Conservation (phyloP, 2,113 vertebrate species). For the Zapornia atra region DNA sequence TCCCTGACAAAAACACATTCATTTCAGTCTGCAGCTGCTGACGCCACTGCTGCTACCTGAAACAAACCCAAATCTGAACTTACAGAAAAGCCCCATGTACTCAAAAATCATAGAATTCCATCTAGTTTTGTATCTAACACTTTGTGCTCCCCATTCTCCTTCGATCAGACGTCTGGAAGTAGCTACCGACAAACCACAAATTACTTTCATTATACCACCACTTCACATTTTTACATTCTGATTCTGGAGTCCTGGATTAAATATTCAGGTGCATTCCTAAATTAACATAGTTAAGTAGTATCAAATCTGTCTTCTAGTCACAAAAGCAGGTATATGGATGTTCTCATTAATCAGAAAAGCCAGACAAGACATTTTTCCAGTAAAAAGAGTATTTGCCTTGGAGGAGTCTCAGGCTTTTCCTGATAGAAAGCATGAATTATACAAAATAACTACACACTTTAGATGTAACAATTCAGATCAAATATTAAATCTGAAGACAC, state of each 20-base stretch:
- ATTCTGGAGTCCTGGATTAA: neutral
- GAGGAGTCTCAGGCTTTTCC: neutral
- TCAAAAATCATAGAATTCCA: neutral
- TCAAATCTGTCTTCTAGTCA: conserved; percentile 10
- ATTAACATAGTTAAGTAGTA: conserved; percentile 28
- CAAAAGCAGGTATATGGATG: neutral
- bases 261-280: neutral
- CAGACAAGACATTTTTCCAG: conserved; percentile 51
- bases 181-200: neutral
- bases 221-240: neutral
- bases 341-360: conserved; percentile 35
- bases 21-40: neutral
- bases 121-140: neutral
- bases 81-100: neutral
- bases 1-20: neutral
- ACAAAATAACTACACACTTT: conserved; percentile 6
- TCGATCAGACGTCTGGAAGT: neutral
- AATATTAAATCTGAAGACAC: neutral
- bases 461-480: neutral
- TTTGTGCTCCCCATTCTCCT: neutral
- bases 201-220: neutral
- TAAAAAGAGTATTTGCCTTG: conserved; percentile 9
- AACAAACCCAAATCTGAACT: neutral
- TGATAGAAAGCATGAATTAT: conserved; percentile 24
- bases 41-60: neutral